phyloP scores from a whole-genome alignment of 2,888 invertebrate species.

The Trichopria drosophilae region DNA sequence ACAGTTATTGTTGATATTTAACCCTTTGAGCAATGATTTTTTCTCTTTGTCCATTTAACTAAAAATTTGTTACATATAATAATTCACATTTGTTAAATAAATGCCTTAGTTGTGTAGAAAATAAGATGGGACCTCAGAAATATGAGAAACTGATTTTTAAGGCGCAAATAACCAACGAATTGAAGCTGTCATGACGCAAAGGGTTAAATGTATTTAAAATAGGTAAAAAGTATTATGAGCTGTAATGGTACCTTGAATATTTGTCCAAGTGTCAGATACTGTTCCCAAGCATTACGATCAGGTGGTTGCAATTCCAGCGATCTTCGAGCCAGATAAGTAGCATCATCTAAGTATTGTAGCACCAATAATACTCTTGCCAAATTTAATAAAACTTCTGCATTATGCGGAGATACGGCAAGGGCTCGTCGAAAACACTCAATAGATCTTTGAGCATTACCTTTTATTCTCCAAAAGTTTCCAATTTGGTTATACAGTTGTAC shows the following conservation, averaged over 20 bases:
- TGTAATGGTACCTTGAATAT: constrained; percentile 70
- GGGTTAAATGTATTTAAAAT: no score
- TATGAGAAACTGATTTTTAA: no score
- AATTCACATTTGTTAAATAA: no score
- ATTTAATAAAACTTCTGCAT: constrained; percentile 83
- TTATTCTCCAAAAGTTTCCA: constrained; percentile 89
- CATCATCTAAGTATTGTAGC: constrained; percentile 86
- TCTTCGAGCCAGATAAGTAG: constrained; percentile 81
- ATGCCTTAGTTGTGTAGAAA: no score
- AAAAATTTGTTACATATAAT: no score
- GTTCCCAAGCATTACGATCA: constrained; percentile 87
- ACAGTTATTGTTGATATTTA: no score
- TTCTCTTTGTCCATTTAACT: no score
- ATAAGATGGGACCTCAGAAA: no score
- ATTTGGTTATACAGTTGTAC: constrained; percentile 87
- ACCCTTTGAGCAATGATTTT: no score
- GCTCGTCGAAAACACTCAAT: constrained; percentile 89
- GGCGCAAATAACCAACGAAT: no score
- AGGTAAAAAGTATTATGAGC: background rate
- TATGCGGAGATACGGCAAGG: constrained; percentile 81
- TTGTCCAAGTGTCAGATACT: constrained; percentile 88
- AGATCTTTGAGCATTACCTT: constrained; percentile 82
- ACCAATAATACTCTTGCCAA: constrained; percentile 83
- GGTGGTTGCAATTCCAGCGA: constrained; percentile 83
- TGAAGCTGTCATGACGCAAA: no score